Base-by-base conservation (phyloP, 2,113 vertebrate species). In the Menura novaehollandiae region DNA sequence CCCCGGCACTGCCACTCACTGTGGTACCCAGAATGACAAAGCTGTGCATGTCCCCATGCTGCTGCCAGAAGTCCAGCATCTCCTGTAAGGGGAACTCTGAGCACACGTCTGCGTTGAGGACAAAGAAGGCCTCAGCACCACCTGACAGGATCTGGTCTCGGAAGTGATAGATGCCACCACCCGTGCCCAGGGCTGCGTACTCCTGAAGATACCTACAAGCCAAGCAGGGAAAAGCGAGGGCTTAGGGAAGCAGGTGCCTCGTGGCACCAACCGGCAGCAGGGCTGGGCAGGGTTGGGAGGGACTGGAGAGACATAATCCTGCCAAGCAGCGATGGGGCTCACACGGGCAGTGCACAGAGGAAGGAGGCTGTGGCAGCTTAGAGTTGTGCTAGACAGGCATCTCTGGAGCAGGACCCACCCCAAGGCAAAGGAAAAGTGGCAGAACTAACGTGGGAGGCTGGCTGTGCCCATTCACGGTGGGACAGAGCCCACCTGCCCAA, bases 151-250 rank as follows among this genome's bases (percentile, higher is more conserved):
- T 99, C 98, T 99, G 99, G 97, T 99, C 99, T 97, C 99, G 98
- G 97, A 99, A 99, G 93, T 99, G 99, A 94, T 99, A 99, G 94
- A 99, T 99, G 89, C 99, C 99, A 56, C 99, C 99, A 33, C 99
- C 99, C 0, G 99, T 99, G 82, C 99, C 99, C 97, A 99, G 98
- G 6, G 99, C 99, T 0, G 99, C 98, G 1, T 99, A 99, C 85
- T 99, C 99, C 97, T 99, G 99, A 73, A 99, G 98, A 82, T 99
- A 99, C 97, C 99, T 97, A 56, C 0, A 2, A 90, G 69, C 30
- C 83, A 87, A 92, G 80, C 24, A 87, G 15, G 58, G 67, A 58
- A 72, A 63, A 47, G 24, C 0, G 2, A 77, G 35, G n/a, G n/a
- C 49, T 89, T 47, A 96, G 75, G 75, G 49, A 68, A 88, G 62